Base-by-base conservation (phyloP, 2,797 vertebrate species). In the Dicrostonyx torquatus region DNA sequence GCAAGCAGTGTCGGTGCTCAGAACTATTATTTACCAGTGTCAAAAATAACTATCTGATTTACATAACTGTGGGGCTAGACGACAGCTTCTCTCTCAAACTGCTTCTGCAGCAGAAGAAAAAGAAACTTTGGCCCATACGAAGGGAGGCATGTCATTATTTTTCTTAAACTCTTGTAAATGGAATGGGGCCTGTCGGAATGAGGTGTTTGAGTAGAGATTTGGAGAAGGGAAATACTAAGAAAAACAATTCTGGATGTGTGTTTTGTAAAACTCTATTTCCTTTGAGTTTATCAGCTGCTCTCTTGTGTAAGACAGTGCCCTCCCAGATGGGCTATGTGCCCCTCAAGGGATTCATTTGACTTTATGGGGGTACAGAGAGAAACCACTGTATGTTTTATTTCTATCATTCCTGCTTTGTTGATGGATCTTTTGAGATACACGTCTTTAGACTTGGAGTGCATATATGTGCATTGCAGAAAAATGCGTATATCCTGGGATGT, bases 1-100 rank as follows among this genome's bases (percentile, higher is more conserved):
- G 97, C 91, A 97, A 98, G 94, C 96, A 97, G 97, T 93, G 97
- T 60, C 13, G 34, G 77, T 80, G 95, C 94, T 95, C 93, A 94
- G 94, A 97, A 96, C 98, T 95, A 97, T 98, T 98, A 98, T 97
- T 98, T 98, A 97, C 97, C 60, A 37, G 87, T 93, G 97, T 98
- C 98, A 98, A 96, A 98, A 98, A 98, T 97, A 98, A 98, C 97
- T 89, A 93, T 83, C 15, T 4, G 87, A 98, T 98, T 98, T 98
- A 96, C 98, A 98, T 98, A 97, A 97, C 97, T 73, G 90, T 91
- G 97, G 96, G 95, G 72, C 96, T 96, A 91, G 40, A 70, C 96
- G 95, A 98, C 97, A 97, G 94, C 97, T 97, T 97, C 95, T 97
- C 95, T 96, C 22, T 60, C 96, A 96, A 98, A 98, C 88, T 87